Base-by-base conservation (phyloP, 2,797 vertebrate genomes). In the Oryzias sinensis region DNA sequence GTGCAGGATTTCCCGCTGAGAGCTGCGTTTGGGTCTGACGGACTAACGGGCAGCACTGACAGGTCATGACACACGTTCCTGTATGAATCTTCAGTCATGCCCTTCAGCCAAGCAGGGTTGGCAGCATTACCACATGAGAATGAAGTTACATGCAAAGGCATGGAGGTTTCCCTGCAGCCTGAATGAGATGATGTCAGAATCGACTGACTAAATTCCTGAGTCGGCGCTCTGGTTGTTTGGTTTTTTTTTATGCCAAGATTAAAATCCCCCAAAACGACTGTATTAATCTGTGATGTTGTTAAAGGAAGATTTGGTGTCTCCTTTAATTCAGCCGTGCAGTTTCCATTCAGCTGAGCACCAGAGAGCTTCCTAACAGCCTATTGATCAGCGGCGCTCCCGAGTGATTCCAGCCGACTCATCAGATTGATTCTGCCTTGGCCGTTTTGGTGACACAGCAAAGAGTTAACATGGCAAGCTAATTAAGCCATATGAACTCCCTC, bases 51-150 rank as follows among this genome's bases (percentile, higher is more conserved):
- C 74, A 67, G 59, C 68, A 68, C 72, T 86, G 87, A 80, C 73
- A 78, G 77, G 59, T 37, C 73, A 59, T 81, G 75, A 76, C 48
- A 41, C 43, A 44, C 56, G 70, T 81, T 84, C 80, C 74, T 70
- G 56, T 79, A 77, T 75, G 83, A 82, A 82, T 78, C 73, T 68
- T 83, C 72, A 59, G 65, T 74, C 49, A 74, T 65, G 79, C 76
- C 53, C 64, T 63, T 78, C 76, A 43, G 87, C 74, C 29, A 85
- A 84, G 87, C 86, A 80, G 17, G 25, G 74, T 76, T 20, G 59
- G 70, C 74, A 69, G 63, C 83, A 88, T 87, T 88, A 84, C 86
- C 81, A 80, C 82, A 82, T 84, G 81, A 74, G 83, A 89, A 77
- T 70, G 76, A 74, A 71, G 73, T 79, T 85, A 85, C 79, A 87